phyloP scores from a whole-genome alignment of 2,113 vertebrate species.

The Callocephalon fimbriatum region DNA sequence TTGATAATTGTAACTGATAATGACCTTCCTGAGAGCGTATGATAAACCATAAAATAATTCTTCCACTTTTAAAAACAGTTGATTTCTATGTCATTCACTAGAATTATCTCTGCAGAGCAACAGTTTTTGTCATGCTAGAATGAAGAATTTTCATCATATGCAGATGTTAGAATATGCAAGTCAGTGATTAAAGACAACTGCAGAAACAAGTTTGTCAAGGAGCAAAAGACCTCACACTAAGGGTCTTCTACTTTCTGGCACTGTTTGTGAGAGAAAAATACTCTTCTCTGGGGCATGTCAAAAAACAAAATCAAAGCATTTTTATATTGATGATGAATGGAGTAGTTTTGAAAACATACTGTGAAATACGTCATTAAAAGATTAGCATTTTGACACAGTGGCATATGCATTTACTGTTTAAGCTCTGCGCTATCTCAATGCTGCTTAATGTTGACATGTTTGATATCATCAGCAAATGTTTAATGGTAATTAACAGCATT shows the following conservation, averaged over 20 bases:
- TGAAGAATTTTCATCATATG: slow-evolving; percentile 15
- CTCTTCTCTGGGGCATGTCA: background rate
- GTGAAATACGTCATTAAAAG: background rate
- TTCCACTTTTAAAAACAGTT: background rate
- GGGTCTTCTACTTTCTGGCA: background rate
- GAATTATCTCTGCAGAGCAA: background rate
- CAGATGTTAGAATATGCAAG: background rate
- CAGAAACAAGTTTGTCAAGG: background rate
- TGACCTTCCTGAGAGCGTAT: background rate
- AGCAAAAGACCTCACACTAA: background rate
- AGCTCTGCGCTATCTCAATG: background rate
- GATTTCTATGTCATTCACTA: background rate
- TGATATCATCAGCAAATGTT: background rate
- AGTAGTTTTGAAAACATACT: background rate
- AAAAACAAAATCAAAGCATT: background rate
- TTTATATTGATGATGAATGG: background rate
- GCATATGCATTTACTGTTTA: background rate
- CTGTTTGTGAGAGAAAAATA: background rate
- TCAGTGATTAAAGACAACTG: background rate
- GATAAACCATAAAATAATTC: background rate
- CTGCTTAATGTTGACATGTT: background rate
- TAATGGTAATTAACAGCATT: background rate
- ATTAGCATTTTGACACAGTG: background rate
- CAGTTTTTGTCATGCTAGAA: background rate
- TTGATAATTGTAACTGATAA: slow-evolving; percentile 18